phyloP scores from a whole-genome alignment of 2,797 vertebrate species.

The Gambelia wislizenii region DNA sequence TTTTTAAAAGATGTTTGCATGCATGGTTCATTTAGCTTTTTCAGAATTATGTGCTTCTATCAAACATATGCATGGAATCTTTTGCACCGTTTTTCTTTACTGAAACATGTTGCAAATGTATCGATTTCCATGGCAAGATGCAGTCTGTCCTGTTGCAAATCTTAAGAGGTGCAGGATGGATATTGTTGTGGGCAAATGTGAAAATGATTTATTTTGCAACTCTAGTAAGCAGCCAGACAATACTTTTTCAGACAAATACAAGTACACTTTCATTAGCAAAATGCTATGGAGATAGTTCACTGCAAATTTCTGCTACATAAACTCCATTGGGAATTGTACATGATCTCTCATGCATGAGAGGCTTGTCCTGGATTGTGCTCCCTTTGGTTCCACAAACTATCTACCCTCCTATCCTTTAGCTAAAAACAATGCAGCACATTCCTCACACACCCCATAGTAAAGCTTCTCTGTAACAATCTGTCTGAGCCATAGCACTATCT shows the following conservation, averaged over 20 bases:
- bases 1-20: neutral
- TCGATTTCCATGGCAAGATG: neutral
- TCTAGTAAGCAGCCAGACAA: neutral
- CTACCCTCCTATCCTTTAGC: constrained; percentile 1
- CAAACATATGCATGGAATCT: neutral
- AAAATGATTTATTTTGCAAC: neutral
- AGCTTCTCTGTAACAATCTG: neutral
- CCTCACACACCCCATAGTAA: constrained; percentile 41
- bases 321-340: neutral
- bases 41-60: neutral
- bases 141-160: neutral
- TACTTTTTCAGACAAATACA: constrained; percentile 35
- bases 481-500: constrained; percentile 56
- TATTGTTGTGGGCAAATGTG: neutral
- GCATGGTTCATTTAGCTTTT: neutral
- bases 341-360: neutral
- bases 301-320: neutral
- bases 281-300: neutral
- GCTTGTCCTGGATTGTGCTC: neutral
- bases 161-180: neutral
- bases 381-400: constrained; percentile 36
- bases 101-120: neutral
- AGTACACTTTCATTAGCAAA: constrained; percentile 20
- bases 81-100: neutral
- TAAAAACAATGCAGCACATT: neutral